Base-by-base conservation (phyloP, 2,888 invertebrate genomes). In the Alitta virens region DNA sequence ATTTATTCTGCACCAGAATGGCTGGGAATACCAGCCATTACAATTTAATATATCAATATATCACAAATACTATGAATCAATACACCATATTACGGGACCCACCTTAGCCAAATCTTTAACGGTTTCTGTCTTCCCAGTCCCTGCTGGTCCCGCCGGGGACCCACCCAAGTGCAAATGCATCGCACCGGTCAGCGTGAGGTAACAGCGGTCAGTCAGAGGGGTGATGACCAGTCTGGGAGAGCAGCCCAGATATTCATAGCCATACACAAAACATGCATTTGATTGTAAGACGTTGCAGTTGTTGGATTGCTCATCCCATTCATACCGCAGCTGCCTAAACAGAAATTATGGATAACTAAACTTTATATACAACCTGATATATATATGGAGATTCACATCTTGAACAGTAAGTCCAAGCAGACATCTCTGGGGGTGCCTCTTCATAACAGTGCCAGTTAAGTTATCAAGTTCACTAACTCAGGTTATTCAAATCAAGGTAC, bases 61-160 rank as follows among this genome's bases (percentile, higher is more conserved):
- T 49, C 7, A 49, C 49, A 49, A 23, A 3, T 9, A 49, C n/a
- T n/a, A n/a, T n/a, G n/a, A n/a, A n/a, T n/a, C n/a, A n/a, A 40
- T 18, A 46, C n/a, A 3, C 46, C 2, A 46, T 50, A 14, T 2
- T 2, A n/a, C 16, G 14, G 24, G 14, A 16, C 50, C 58, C 43
- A 80, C 79, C 75, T 81, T 82, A 12, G 80, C 79, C 53, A 82
- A 68, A 69, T 82, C 81, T 69, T 81, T 82, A 59, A 80, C 79
- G n/a, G 80, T 81, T 68, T 82, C 81, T 24, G 81, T 81, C 69
- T 82, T 82, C 5, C 82, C 82, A 14, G 81, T 81, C 16, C 82
- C 82, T 24, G 81, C 80, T 26, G 81, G 81, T 12, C 82, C 82
- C 3, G 81, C 79, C 12, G 81, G 80, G 25, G 80, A 79, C 0